A percentile compares a stretch with the other conserved stretches of the same genome.
phyloP scores from a whole-genome alignment of 1,140 invertebrate species.

The Cotesia chilonis region DNA sequence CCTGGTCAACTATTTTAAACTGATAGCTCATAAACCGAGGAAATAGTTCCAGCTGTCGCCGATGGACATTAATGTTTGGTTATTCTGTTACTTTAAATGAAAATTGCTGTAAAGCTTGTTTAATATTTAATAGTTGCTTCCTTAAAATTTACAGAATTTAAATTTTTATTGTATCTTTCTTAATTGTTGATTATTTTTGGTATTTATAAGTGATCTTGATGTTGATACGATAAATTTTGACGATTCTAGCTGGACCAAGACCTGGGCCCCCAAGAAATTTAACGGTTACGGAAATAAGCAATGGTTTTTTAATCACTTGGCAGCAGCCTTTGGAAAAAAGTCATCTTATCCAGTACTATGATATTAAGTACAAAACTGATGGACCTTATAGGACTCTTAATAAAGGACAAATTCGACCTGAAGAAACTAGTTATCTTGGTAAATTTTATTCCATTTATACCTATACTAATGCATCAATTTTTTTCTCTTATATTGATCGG shows the following conservation, averaged over 20 bases:
- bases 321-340: slow-evolving; percentile 80
- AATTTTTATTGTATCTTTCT: no score
- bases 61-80: slow-evolving; percentile 21
- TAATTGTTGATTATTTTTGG: no score
- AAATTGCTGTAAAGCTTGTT: background rate
- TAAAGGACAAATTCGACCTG: slow-evolving; percentile 85
- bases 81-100: slow-evolving; percentile 21
- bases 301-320: slow-evolving; percentile 90
- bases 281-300: slow-evolving; percentile 84
- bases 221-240: no score
- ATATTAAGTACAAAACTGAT: slow-evolving; percentile 89
- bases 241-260: slow-evolving; percentile 76
- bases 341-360: slow-evolving; percentile 87
- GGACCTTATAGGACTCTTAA: slow-evolving; percentile 87
- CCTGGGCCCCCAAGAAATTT: slow-evolving; percentile 88
- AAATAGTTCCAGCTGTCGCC: slow-evolving; percentile 25
- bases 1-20: background rate
- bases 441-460: slow-evolving; percentile 46
- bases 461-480: no score
- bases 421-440: slow-evolving; percentile 88
- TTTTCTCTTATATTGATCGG: no score
- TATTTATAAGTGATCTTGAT: no score
- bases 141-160: no score
- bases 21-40: slow-evolving; percentile 17
- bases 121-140: no score